phyloP scores from a whole-genome alignment of 2,797 vertebrate genomes.

The Pseudochirops cupreus region DNA sequence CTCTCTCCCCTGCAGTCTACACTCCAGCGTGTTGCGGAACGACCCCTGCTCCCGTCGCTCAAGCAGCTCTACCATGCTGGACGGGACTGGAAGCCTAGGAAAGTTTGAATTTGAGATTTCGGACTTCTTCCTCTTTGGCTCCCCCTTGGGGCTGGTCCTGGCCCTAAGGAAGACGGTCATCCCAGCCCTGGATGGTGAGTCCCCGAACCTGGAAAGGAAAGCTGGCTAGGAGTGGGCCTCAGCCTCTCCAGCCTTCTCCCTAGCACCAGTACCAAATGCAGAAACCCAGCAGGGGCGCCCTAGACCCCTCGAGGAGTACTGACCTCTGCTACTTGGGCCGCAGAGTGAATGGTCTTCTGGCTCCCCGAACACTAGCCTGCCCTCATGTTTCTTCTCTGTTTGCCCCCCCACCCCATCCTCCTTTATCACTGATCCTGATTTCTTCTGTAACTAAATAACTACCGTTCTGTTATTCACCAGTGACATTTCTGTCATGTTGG shows the following conservation, averaged over 20 bases:
- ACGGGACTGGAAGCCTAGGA: slow-evolving; percentile 87
- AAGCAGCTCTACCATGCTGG: slow-evolving; percentile 94
- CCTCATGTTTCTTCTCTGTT: too few relatives aligned
- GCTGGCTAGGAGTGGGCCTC: neutral
- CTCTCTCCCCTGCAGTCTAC: slow-evolving; percentile 86
- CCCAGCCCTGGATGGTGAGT: slow-evolving; percentile 94
- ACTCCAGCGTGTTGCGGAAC: slow-evolving; percentile 91
- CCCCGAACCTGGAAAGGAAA: neutral
- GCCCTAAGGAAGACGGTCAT: slow-evolving; percentile 97
- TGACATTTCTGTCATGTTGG: neutral
- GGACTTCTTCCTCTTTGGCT: slow-evolving; percentile 98
- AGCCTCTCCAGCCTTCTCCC: neutral
- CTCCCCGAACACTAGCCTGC: neutral
- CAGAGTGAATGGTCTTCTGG: too few relatives aligned
- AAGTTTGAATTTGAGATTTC: slow-evolving; percentile 98
- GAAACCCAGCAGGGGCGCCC: neutral
- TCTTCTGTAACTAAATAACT: neutral
- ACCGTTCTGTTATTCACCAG: neutral
- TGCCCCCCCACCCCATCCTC: neutral
- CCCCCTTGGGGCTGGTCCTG: slow-evolving; percentile 96
- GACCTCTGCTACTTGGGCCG: too few relatives aligned
- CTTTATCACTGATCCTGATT: neutral
- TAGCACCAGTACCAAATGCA: neutral
- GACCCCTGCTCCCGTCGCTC: slow-evolving; percentile 90
- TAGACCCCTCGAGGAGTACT: neutral